phyloP scores from a whole-genome alignment of 1,140 invertebrate species.

The Lordiphosa stackelbergi region DNA sequence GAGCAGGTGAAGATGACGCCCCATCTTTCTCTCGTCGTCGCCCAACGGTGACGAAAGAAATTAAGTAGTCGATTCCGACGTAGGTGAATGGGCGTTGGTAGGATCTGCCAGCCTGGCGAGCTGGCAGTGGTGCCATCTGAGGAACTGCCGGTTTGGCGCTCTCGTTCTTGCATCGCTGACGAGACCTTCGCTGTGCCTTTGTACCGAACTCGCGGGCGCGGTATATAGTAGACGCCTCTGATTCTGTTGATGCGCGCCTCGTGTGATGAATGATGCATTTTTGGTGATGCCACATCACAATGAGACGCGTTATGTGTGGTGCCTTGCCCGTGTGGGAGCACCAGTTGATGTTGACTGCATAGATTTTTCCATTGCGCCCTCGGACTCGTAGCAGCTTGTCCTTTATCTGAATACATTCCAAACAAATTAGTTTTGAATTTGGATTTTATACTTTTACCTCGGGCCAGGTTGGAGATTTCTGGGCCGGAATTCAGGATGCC shows the following conservation, averaged over 20 bases:
- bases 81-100: slow-evolving; percentile 10
- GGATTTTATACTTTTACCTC: background rate
- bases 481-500: background rate
- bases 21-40: background rate
- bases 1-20: too few species aligned
- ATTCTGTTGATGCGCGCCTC: slow-evolving; percentile 16
- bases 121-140: slow-evolving; percentile 15
- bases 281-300: slow-evolving; percentile 1
- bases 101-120: too few species aligned
- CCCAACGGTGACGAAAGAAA: background rate
- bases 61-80: slow-evolving; percentile 19
- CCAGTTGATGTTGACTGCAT: background rate
- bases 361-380: too few species aligned
- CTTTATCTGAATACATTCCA: background rate
- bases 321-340: background rate
- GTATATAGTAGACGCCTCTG: slow-evolving; percentile 5
- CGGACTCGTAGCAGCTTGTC: too few species aligned
- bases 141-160: slow-evolving; percentile 7
- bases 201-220: slow-evolving; percentile 5
- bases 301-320: too few species aligned
- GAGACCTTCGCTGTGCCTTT: slow-evolving; percentile 5
- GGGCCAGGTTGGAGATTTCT: background rate
- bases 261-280: slow-evolving; percentile 10
- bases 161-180: slow-evolving; percentile 16
- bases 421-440: slow-evolving; percentile 2